phyloP scores from a whole-genome alignment of 2,888 invertebrate genomes.

The Spisula solida region DNA sequence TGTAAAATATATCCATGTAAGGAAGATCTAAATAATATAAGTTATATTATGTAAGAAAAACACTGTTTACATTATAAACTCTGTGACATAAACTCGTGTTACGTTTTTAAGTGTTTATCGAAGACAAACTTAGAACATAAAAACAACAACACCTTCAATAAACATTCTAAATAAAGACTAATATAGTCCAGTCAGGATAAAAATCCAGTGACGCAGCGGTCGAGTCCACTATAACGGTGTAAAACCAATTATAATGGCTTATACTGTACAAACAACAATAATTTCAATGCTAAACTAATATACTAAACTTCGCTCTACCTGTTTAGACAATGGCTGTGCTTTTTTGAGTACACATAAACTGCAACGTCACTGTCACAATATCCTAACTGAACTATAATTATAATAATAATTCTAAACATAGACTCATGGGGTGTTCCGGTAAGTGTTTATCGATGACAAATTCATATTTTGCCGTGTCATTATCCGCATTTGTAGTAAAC shows the following conservation, averaged over 20 bases:
- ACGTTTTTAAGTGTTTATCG: neutral
- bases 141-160: neutral
- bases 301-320: too few relatives aligned
- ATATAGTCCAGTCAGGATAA: too few relatives aligned
- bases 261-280: too few relatives aligned
- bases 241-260: too few relatives aligned
- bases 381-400: too few relatives aligned
- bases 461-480: neutral
- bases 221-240: too few relatives aligned
- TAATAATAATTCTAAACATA: neutral
- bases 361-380: too few relatives aligned
- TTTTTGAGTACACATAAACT: too few relatives aligned
- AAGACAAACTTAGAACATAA: neutral
- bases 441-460: neutral
- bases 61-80: neutral
- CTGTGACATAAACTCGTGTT: neutral
- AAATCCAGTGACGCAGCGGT: too few relatives aligned
- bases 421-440: neutral
- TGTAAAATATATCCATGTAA: neutral
- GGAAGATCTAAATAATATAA: neutral
- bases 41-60: neutral
- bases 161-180: neutral
- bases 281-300: too few relatives aligned
- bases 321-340: too few relatives aligned
- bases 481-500: neutral